phyloP scores from a whole-genome alignment of 2,888 invertebrate species.

The Ochlodes sylvanus region DNA sequence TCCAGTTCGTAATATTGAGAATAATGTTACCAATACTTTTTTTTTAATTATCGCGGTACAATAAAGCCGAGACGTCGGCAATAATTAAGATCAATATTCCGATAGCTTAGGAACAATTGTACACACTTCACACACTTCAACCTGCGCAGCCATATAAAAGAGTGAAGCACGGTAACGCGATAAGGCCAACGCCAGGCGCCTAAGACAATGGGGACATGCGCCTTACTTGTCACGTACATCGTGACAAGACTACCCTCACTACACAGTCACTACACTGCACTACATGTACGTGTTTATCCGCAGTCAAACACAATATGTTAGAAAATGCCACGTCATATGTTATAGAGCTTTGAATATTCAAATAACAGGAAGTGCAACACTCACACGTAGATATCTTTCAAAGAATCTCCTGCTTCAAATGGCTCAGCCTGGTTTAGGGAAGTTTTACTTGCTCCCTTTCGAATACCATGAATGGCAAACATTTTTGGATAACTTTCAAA shows the following conservation, averaged over 20 bases:
- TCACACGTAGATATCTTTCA: conserved; percentile 1
- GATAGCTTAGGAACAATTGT: conserved; percentile 19
- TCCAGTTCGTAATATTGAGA: too few species aligned
- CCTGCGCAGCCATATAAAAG: conserved; percentile 56
- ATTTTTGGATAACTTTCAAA: conserved; percentile 4
- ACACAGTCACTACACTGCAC: conserved; percentile 3
- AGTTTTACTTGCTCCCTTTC: neutral
- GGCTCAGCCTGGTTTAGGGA: neutral
- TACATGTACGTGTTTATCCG: conserved; percentile 19
- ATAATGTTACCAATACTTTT: too few species aligned
- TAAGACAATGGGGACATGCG: conserved; percentile 56
- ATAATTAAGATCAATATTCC: neutral
- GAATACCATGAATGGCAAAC: conserved; percentile 4
- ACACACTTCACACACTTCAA: conserved; percentile 38
- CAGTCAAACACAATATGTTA: conserved; percentile 9
- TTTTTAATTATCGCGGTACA: too few species aligned
- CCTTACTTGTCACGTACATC: conserved; percentile 46
- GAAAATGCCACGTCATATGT: conserved; percentile 14
- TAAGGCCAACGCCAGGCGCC: conserved; percentile 53
- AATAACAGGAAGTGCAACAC: conserved; percentile 10
- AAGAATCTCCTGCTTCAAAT: neutral
- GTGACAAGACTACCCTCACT: conserved; percentile 35
- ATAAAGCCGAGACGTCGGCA: too few species aligned
- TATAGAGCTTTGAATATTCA: neutral
- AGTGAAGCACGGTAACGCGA: conserved; percentile 54